Percentiles rank a stretch among this genome's conserved stretches.
Conservation (phyloP, 2,797 vertebrate species). For the Falco cherrug region DNA sequence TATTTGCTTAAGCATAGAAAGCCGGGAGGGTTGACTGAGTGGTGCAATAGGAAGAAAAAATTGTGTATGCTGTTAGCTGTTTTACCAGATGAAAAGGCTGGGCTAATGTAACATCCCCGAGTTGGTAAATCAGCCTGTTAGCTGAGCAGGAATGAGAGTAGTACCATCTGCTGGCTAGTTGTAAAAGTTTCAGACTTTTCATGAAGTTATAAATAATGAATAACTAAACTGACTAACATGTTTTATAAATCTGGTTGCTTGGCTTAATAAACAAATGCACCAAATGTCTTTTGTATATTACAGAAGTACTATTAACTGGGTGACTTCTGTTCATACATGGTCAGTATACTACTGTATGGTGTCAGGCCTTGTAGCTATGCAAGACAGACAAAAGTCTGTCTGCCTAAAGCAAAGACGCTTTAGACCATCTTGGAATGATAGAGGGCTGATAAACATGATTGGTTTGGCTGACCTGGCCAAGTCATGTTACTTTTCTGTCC, state of each 20-base stretch:
- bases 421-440: background rate
- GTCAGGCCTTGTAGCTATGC: background rate
- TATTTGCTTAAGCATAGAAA: conserved; percentile 40
- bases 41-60: background rate
- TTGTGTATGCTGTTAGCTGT: background rate
- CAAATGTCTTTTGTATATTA: background rate
- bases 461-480: background rate
- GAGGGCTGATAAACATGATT: background rate
- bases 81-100: background rate
- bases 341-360: background rate
- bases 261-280: background rate
- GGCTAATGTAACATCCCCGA: background rate
- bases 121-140: background rate
- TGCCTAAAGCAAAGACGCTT: background rate
- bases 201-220: background rate
- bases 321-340: background rate
- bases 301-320: background rate
- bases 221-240: background rate
- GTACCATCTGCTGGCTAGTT: conserved; percentile 45
- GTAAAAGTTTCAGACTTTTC: background rate
- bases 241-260: background rate
- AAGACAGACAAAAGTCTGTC: background rate
- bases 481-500: background rate
- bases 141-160: background rate
- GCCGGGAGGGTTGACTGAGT: accelerated